Conservation (phyloP, 2,113 vertebrate genomes). For the Tichodroma muraria region DNA sequence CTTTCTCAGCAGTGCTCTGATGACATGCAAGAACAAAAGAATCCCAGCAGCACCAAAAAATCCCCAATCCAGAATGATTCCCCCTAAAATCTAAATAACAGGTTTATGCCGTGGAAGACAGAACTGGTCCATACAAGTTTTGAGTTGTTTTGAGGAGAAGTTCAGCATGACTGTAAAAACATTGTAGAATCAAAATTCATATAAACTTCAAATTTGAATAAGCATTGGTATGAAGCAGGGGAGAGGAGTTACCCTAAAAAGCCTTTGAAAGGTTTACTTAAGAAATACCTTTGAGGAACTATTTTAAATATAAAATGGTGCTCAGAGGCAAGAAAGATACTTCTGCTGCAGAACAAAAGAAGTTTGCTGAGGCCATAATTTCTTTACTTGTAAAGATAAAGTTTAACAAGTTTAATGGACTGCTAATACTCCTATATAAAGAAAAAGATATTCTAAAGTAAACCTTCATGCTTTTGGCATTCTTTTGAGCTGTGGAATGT, state of each 20-base stretch:
- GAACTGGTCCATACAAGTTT: not conserved
- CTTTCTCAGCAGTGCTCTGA: not conserved
- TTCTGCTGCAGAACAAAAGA: not conserved
- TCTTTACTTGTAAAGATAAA: not conserved
- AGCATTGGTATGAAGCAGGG: not conserved
- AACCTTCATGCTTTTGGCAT: not conserved
- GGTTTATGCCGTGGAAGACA: not conserved
- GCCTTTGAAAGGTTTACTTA: not conserved
- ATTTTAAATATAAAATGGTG: not conserved
- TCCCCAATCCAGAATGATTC: not conserved
- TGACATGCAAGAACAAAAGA: not conserved
- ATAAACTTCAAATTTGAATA: not conserved
- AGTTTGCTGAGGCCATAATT: not conserved
- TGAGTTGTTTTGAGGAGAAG: not conserved
- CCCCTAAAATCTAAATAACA: not conserved
- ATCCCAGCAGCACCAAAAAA: not conserved
- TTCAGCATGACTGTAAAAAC: not conserved
- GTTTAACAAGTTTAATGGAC: not conserved
- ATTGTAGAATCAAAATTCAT: not conserved
- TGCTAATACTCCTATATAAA: not conserved
- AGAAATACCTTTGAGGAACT: not conserved
- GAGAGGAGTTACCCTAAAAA: not conserved
- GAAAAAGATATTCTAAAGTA: not conserved
- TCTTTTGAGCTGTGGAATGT: not conserved
- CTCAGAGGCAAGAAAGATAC: not conserved